Evolutionary conservation across 1,140 invertebrate genomes (phyloP).

Genomic region (Tetramorium parvispinum): DNA sequence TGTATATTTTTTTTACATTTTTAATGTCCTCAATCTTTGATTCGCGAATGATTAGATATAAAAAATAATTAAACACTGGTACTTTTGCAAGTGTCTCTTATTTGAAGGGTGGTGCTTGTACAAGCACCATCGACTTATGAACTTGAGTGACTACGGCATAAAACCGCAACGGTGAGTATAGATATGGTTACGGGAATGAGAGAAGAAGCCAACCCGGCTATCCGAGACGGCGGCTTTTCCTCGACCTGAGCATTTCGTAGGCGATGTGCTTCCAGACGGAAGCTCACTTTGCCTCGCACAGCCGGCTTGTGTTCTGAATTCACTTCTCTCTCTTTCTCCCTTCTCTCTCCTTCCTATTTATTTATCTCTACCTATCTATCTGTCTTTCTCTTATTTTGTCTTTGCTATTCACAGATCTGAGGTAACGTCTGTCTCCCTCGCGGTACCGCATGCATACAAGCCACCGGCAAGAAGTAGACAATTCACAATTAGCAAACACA

Average conservation of each 20-base stretch:
- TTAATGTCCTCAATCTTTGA: background rate
- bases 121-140: slow-evolving; percentile 81
- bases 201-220: slow-evolving; percentile 31
- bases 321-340: background rate
- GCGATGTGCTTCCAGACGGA: slow-evolving; percentile 62
- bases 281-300: slow-evolving; percentile 68
- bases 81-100: slow-evolving; percentile 80
- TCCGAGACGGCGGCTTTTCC: slow-evolving; percentile 75
- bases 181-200: slow-evolving; percentile 23
- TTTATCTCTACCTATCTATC: background rate
- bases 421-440: slow-evolving; percentile 27
- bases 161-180: slow-evolving; percentile 48
- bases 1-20: background rate
- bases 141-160: slow-evolving; percentile 76
- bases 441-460: slow-evolving; percentile 55
- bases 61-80: slow-evolving; percentile 75
- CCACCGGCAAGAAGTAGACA: slow-evolving; percentile 83
- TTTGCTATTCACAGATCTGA: slow-evolving; percentile 24
- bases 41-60: slow-evolving; percentile 32
- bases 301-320: slow-evolving; percentile 61
- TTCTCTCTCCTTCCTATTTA: background rate
- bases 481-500: slow-evolving; percentile 86
- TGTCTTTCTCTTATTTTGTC: background rate
- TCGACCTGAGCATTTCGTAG: slow-evolving; percentile 81
- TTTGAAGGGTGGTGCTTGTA: slow-evolving; percentile 70